A percentile compares a stretch with the other conserved stretches of the same genome.
Conservation (phyloP, 2,888 invertebrate species). For the Eristalis arbustorum region DNA sequence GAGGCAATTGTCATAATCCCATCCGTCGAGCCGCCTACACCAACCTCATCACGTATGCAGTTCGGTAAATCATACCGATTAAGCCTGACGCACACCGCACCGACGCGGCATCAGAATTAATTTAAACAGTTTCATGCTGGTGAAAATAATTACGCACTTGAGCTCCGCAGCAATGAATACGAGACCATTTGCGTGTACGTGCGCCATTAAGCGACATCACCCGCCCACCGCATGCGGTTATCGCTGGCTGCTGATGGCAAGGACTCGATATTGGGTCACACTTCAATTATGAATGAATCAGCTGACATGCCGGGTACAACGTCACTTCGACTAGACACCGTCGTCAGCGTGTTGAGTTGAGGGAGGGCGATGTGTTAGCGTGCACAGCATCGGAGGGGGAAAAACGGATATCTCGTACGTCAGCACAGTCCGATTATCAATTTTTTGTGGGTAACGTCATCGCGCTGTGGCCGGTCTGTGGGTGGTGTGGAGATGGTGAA, state of each 20-base stretch:
- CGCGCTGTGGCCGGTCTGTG: not conserved
- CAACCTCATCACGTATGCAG: not conserved
- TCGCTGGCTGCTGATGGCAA: not conserved
- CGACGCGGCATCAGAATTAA: constrained; percentile 26
- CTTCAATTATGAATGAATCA: constrained; percentile 14
- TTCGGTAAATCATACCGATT: constrained; percentile 23
- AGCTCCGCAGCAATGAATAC: constrained; percentile 21
- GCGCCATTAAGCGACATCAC: not conserved
- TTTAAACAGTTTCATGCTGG: constrained; percentile 5
- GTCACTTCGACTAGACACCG: not conserved
- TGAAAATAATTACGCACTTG: constrained; percentile 42
- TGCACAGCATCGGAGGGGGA: not conserved
- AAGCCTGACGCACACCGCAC: constrained; percentile 9
- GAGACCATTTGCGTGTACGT: not conserved
- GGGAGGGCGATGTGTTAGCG: no score
- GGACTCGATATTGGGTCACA: not conserved
- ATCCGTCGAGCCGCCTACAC: not conserved
- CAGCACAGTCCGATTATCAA: not conserved
- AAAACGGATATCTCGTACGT: not conserved
- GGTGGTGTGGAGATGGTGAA: no score
- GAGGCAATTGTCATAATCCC: no score
- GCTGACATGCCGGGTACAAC: not conserved
- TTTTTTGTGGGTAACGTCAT: not conserved
- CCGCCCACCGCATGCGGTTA: not conserved
- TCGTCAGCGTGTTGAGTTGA: not conserved